phyloP scores from a whole-genome alignment of 2,113 vertebrate genomes.

The Hemiprocne comata region DNA sequence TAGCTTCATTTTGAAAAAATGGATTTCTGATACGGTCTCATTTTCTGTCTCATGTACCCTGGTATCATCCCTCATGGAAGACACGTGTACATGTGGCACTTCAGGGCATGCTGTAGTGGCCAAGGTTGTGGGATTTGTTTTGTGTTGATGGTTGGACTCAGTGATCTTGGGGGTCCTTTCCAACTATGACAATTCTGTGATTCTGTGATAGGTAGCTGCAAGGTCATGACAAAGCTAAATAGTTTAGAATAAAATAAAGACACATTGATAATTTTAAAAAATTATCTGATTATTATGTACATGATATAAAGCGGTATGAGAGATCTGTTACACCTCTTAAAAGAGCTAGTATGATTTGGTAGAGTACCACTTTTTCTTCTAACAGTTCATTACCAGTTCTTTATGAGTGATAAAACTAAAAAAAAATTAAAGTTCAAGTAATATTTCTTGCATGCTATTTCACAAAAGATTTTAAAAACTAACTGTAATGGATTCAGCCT shows the following conservation, averaged over 20 bases:
- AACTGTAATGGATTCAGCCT: background rate
- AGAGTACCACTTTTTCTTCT: background rate
- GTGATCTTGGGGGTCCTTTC: no score
- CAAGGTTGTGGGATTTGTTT: no score
- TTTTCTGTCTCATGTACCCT: background rate
- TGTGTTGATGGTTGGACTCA: no score
- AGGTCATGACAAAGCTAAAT: background rate
- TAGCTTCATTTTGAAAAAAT: background rate
- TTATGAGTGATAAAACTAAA: background rate
- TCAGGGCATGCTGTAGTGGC: no score
- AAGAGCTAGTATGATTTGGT: background rate
- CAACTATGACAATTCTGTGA: no score
- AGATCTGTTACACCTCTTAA: background rate
- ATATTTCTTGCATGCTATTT: background rate
- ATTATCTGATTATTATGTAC: background rate
- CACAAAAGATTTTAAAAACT: background rate
- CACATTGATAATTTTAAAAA: background rate
- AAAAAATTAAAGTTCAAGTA: background rate
- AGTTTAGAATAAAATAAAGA: background rate
- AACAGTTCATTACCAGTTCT: background rate
- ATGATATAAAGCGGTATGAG: background rate
- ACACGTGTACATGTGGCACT: no score
- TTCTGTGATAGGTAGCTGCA: no score
- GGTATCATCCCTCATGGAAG: background rate
- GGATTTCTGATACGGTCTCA: background rate